Evolutionary conservation across 2,888 invertebrate species (phyloP).

Genomic region (Mycalesis mineus): DNA sequence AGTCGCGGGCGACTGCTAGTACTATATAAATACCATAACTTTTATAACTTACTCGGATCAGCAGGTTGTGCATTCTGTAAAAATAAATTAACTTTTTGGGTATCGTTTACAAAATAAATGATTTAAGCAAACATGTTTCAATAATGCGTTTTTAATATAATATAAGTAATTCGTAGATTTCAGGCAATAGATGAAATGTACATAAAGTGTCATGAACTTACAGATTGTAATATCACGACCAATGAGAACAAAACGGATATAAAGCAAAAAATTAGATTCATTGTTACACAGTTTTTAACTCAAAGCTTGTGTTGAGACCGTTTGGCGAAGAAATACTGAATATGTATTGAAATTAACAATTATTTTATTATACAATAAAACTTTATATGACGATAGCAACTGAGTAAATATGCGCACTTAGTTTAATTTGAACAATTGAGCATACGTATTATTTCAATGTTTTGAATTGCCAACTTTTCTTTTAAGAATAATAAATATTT

Average conservation of each 20-base stretch:
- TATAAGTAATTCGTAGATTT: no score
- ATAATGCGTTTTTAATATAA: no score
- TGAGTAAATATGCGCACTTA: conserved; percentile 16
- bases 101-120: no score
- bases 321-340: neutral
- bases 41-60: neutral
- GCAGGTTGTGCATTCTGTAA: neutral
- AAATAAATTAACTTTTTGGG: neutral
- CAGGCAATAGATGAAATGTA: no score
- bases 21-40: no score
- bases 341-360: neutral
- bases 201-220: neutral
- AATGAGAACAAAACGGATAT: neutral
- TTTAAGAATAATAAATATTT: no score
- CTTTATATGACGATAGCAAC: neutral
- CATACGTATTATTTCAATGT: no score
- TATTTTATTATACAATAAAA: conserved; percentile 12
- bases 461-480: no score
- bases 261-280: neutral
- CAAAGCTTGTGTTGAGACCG: neutral
- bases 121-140: no score
- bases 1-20: no score
- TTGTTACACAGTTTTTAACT: neutral
- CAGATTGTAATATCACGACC: neutral
- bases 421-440: conserved; percentile 17